These are phyloP conservation scores for Mesocricetus auratus DNA, from an alignment of 2,113 vertebrate genomes.

Conservation along the genomic window DNA sequence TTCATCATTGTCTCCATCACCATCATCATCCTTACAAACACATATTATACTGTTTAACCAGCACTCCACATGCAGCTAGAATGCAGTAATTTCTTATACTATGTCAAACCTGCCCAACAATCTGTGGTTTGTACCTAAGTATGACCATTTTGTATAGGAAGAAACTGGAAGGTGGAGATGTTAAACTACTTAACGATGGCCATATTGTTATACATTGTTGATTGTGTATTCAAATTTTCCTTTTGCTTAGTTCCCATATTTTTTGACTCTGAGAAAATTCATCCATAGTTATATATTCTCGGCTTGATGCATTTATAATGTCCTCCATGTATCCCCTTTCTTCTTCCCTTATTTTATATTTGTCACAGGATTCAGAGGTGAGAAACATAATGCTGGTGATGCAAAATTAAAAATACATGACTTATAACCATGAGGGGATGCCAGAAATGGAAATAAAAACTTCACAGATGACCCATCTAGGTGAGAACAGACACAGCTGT, in stretches of 20 bases:
- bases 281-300: background rate
- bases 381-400: background rate
- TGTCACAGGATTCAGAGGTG: conserved; percentile 30
- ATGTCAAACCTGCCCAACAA: background rate
- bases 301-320: conserved; percentile 40
- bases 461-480: background rate
- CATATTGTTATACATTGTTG: background rate
- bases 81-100: background rate
- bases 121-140: background rate
- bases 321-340: background rate
- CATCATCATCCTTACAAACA: background rate
- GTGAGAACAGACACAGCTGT: background rate
- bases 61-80: background rate
- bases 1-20: background rate
- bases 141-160: background rate
- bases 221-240: background rate
- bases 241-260: background rate
- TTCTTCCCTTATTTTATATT: background rate
- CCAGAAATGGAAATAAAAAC: background rate
- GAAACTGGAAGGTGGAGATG: background rate
- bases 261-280: background rate
- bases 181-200: background rate
- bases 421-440: background rate
- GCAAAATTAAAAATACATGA: background rate
- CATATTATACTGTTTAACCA: background rate